Evolutionary conservation across 2,113 vertebrate species (phyloP), one percentile per base, ranked within the genome.

Genomic region (Spea bombifrons): DNA sequence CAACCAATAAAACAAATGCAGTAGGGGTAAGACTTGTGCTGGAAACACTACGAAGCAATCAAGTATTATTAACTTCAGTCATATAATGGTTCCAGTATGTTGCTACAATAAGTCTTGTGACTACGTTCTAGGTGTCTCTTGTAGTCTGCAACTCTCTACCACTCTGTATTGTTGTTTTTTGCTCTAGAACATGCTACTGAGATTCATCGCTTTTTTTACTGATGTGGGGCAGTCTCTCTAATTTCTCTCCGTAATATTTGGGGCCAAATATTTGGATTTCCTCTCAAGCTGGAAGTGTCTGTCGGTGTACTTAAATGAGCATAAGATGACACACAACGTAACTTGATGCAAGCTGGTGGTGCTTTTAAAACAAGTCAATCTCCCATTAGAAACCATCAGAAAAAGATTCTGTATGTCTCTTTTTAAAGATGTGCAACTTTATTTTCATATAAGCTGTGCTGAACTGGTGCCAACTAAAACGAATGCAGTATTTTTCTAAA

Each of bases 401-500:
- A 66, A 76, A 30, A 74, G 70, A 83, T 65, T 52, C 81, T 84
- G 47, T 80, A 69, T 67, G 1, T 57, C 75, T 59, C 15, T 59
- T 8, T 59, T 13, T 59, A 81, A 83, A 81, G 80, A 77, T 84
- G 85, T 84, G 76, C 76, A 0, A 73, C 70, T 82, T 81, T 79
- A 81, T 80, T 80, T 76, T 44, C 71, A 71, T 84, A 76, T 78
- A 81, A 72, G 85, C 83, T 79, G 81, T 84, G 76, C 66, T 85
- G 83, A 80, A 85, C 84, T 85, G 84, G 84, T 88, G 81, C 87
- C 81, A 85, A 79, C 82, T 83, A 84, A 83, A 88, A 81, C 85
- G 88, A 88, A 85, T 84, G 87, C 85, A 50, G 77, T 88, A 80
- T 89, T 90, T 91, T 86, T 85, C 67, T 86, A 86, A 86, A 82